phyloP scores from a whole-genome alignment of 64 coral and sea anemone species.

The Pocillopora verrucosa region DNA sequence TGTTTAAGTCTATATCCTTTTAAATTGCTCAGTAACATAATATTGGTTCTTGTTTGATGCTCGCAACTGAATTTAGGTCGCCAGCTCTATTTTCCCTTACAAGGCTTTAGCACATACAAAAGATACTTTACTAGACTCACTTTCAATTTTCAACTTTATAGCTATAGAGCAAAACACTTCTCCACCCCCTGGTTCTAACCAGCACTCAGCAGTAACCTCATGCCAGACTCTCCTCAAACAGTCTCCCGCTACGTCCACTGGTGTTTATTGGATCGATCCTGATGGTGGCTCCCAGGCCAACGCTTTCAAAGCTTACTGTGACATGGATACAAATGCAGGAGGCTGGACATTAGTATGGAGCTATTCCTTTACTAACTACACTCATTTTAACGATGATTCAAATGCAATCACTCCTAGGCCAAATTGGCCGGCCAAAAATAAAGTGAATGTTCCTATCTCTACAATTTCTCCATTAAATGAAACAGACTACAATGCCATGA shows the following conservation, averaged over 20 bases:
- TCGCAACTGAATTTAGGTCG: neutral
- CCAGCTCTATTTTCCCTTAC: neutral
- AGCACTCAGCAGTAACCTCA: neutral
- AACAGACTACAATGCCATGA: conserved; percentile 42
- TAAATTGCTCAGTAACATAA: no score
- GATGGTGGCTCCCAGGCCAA: neutral
- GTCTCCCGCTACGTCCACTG: neutral
- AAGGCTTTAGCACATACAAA: no score
- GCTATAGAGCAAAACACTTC: neutral
- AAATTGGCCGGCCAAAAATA: no score
- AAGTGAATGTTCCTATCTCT: neutral
- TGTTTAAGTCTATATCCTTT: no score
- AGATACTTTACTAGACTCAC: no score
- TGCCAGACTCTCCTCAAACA: conserved; percentile 1
- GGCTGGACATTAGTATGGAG: conserved; percentile 26
- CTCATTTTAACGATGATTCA: neutral
- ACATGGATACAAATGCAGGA: conserved; percentile 19
- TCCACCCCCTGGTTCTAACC: neutral
- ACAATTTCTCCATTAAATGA: neutral
- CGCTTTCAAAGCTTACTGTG: conserved; percentile 31
- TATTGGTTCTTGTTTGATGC: no score
- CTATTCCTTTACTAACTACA: conserved; percentile 11
- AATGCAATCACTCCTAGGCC: no score
- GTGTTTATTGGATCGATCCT: conserved; percentile 53
- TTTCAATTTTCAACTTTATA: neutral